Conservation (phyloP, 2,888 invertebrate genomes). For the Aphidoletes aphidimyza region DNA sequence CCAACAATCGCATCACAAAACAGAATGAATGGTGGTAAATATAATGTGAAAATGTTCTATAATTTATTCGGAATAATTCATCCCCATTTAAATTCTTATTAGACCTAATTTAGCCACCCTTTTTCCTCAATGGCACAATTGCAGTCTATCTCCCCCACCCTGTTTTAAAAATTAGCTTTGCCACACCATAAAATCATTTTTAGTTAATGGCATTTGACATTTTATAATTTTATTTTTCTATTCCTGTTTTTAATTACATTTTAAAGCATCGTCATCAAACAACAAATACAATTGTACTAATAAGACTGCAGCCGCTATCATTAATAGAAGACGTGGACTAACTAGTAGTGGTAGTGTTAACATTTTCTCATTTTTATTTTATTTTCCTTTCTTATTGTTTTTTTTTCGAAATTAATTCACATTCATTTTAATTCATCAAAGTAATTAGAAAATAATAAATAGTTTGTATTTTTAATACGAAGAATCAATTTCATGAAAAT, state of each 20-base stretch:
- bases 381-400: conserved; percentile 54
- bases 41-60: not conserved
- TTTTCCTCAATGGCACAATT: no score
- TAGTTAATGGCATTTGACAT: not conserved
- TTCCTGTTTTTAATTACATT: conserved; percentile 56
- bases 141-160: no score
- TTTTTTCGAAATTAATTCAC: conserved; percentile 45
- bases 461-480: not conserved
- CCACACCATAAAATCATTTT: no score
- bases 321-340: conserved; percentile 71
- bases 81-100: not conserved
- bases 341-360: conserved; percentile 72
- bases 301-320: conserved; percentile 66
- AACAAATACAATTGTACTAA: conserved; percentile 64
- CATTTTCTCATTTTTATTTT: conserved; percentile 53
- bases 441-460: not conserved
- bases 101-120: no score
- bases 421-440: conserved; percentile 41
- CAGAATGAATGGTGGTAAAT: conserved; percentile 70
- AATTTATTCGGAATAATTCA: not conserved
- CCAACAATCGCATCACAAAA: conserved; percentile 86
- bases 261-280: conserved; percentile 60
- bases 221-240: conserved; percentile 15
- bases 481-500: not conserved
- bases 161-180: no score